Conservation (phyloP, 2,888 invertebrate genomes). For the Lasioglossum vierecki region DNA sequence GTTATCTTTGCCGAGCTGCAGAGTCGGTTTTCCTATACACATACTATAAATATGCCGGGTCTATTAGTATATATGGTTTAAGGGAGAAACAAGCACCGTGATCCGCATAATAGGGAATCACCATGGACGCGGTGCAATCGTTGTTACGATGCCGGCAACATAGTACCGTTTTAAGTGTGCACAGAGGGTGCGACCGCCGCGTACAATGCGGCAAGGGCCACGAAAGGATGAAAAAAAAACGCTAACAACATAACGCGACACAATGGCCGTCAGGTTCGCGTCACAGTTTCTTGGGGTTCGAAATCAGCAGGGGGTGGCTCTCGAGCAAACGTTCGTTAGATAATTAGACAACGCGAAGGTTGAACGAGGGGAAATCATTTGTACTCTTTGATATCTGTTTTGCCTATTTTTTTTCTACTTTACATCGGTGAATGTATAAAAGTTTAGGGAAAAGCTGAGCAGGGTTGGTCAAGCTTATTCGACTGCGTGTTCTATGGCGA, state of each 20-base stretch:
- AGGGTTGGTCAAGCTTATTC: slow-evolving; percentile 10
- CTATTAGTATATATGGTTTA: no score
- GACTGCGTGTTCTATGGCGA: slow-evolving; percentile 8
- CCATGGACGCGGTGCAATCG: slow-evolving; percentile 46
- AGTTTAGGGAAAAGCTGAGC: slow-evolving; percentile 19
- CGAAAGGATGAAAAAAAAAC: slow-evolving; percentile 36
- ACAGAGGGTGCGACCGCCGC: slow-evolving; percentile 47
- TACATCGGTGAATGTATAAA: slow-evolving; percentile 5
- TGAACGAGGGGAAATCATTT: slow-evolving; percentile 16
- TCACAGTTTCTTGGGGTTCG: slow-evolving; percentile 67
- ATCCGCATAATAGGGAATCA: slow-evolving; percentile 69
- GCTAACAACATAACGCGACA: slow-evolving; percentile 71
- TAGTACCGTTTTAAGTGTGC: slow-evolving; percentile 58
- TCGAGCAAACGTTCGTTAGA: slow-evolving; percentile 46
- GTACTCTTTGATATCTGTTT: slow-evolving; percentile 2
- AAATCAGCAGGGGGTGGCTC: slow-evolving; percentile 67
- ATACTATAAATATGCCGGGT: no score
- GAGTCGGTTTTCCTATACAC: no score
- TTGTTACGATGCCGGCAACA: slow-evolving; percentile 56
- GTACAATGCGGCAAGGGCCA: slow-evolving; percentile 51
- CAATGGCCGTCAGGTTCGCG: slow-evolving; percentile 61
- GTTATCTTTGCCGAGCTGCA: no score
- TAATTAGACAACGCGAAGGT: slow-evolving; percentile 63
- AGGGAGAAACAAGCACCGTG: slow-evolving; percentile 45
- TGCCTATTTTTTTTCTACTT: background rate